Percentiles rank a stretch among this genome's conserved stretches.
Conservation (phyloP, 2,797 vertebrate species). For the Sebastes miniatus region DNA sequence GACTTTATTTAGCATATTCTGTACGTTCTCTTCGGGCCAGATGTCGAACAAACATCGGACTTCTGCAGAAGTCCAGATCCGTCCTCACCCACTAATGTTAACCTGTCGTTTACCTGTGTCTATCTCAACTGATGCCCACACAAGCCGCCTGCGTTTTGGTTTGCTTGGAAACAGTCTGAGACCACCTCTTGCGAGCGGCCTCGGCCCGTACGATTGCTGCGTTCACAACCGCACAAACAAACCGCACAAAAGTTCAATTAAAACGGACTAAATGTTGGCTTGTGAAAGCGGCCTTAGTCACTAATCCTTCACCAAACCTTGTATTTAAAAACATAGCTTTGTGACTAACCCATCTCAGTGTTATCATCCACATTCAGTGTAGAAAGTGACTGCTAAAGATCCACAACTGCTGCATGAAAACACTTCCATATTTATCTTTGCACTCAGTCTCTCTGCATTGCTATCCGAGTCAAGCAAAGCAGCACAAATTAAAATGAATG, state of each 20-base stretch:
- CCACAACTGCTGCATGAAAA: conserved; percentile 58
- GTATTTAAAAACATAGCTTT: conserved; percentile 32
- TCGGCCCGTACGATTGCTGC: too few relatives aligned
- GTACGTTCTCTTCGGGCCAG: background rate
- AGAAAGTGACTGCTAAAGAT: conserved; percentile 8
- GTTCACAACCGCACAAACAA: too few relatives aligned
- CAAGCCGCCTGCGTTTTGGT: too few relatives aligned
- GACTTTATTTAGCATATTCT: background rate
- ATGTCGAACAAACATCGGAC: too few relatives aligned
- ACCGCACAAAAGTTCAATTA: background rate
- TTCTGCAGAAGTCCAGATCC: background rate
- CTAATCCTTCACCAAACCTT: conserved; percentile 25
- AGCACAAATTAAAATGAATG: conserved; percentile 38
- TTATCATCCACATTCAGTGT: conserved; percentile 31
- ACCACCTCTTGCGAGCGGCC: too few relatives aligned
- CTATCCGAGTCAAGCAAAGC: conserved; percentile 29
- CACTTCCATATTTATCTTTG: conserved; percentile 35
- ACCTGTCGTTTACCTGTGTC: background rate
- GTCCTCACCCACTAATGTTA: background rate
- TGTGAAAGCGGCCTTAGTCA: background rate
- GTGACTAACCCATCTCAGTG: conserved; percentile 70
- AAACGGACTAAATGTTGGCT: background rate
- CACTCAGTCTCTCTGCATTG: conserved; percentile 70
- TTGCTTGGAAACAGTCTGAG: too few relatives aligned
- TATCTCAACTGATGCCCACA: too few relatives aligned